phyloP scores from a whole-genome alignment of 2,113 vertebrate species.

The Lophura nycthemera region DNA sequence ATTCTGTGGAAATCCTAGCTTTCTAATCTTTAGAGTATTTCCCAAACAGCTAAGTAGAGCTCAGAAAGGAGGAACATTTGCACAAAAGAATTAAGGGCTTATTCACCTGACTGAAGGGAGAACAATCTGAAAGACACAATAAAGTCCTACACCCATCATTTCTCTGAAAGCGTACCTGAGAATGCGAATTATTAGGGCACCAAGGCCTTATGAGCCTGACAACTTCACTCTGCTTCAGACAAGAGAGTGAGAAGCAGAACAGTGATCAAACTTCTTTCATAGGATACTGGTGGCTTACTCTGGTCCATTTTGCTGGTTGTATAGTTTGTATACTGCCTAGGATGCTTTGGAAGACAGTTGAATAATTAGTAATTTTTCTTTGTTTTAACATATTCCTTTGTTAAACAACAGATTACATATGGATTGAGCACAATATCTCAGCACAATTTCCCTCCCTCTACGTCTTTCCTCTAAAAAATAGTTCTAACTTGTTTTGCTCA shows the following conservation, averaged over 20 bases:
- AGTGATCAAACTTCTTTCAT: neutral
- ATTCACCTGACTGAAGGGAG: neutral
- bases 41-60: neutral
- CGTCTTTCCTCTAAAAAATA: neutral
- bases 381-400: neutral
- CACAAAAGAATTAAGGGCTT: neutral
- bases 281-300: neutral
- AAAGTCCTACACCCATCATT: neutral
- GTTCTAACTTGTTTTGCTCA: neutral
- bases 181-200: neutral
- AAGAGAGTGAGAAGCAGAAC: neutral
- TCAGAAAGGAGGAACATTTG: neutral
- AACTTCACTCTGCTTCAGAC: neutral
- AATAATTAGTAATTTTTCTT: neutral
- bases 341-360: neutral
- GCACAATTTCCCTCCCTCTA: neutral
- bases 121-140: neutral
- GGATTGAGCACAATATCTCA: conserved; percentile 14
- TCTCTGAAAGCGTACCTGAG: neutral
- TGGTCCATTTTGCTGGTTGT: neutral
- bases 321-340: neutral
- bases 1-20: neutral
- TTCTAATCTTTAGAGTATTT: neutral
- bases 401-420: conserved; percentile 31
- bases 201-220: neutral